Base-by-base conservation (phyloP, 2,113 vertebrate species). In the Cryptomyrus ogoouensis region DNA sequence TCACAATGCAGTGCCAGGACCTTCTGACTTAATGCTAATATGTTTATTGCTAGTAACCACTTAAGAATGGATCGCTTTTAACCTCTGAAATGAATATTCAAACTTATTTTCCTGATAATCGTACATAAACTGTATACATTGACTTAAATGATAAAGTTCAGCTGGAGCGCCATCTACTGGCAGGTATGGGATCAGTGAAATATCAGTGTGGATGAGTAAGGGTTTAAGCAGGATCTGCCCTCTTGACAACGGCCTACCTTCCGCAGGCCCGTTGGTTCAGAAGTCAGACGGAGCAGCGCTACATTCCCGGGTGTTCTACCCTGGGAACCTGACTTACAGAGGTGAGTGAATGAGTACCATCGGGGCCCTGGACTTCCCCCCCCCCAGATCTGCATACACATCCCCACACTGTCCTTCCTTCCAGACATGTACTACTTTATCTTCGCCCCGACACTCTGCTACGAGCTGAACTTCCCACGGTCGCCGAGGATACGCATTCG, bases 401-500 rank as follows among this genome's bases (percentile, higher is more conserved):
- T 47, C 83, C 77, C 44, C 24, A n/a, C 21, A 42, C 46, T 27
- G 24, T 27, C 27, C 21, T 52, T 17, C 80, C 21, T 13, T 35
- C 1, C 91, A 98, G 97, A 97, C 91, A 93, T 98, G 56, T 98
- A 97, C 93, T 98, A 98, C 92, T 98, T 98, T 90, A 89, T 97
- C 44, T 96, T 97, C 5, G 97, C 96, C 0, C 98, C 98, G 0
- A 98, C 97, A 5, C 95, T 98, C 90, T 98, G 97, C 94, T 98
- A 98, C 13, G 97, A 98, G 93, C 96, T 98, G 90, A 97, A 98
- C 93, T 98, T 98, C 89, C 97, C 98, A 0, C 97, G 97, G 10
- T 98, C 98, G 1, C 93, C 96, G 0, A 96, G 97, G 15, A 96
- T 98, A 93, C 97, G 98, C 35, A 97, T 97, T 92, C 94, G 97